Evolutionary conservation across 2,888 invertebrate species (phyloP).

Genomic region (Caenorhabditis sinica): DNA sequence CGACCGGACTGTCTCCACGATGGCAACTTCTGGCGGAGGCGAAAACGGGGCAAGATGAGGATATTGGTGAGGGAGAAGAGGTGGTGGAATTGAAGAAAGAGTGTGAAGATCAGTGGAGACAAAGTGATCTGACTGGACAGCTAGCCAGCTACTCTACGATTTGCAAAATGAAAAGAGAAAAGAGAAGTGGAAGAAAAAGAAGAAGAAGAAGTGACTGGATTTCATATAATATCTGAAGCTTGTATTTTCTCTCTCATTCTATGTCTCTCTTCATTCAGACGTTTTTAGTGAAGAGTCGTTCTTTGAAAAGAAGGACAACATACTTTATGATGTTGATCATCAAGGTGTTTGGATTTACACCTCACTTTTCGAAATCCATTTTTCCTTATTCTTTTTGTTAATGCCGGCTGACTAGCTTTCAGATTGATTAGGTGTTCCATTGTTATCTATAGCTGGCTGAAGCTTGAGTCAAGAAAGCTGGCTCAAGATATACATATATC

Average conservation of each 20-base stretch:
- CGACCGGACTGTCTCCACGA: conserved; percentile 56
- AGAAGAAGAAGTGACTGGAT: conserved; percentile 46
- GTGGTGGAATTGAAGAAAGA: conserved; percentile 7
- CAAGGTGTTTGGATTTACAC: conserved; percentile 33
- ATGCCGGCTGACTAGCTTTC: not conserved
- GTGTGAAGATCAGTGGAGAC: conserved; percentile 57
- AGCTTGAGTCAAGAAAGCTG: too few relatives aligned
- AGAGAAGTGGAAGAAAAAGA: conserved; percentile 40
- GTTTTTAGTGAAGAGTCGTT: conserved; percentile 39
- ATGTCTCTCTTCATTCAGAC: conserved; percentile 16
- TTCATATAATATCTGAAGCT: conserved; percentile 50
- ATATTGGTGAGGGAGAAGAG: conserved; percentile 1
- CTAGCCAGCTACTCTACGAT: conserved; percentile 49
- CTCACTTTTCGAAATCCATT: conserved; percentile 12
- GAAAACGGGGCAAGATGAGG: not conserved
- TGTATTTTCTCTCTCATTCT: conserved; percentile 32
- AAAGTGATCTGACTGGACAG: conserved; percentile 54
- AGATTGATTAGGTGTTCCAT: too few relatives aligned
- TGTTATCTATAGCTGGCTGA: too few relatives aligned
- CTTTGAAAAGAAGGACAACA: conserved; percentile 40
- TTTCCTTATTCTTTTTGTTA: not conserved
- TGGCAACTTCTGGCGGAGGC: conserved; percentile 39
- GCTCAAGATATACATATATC: too few relatives aligned
- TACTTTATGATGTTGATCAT: conserved; percentile 34
- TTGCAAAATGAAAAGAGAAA: conserved; percentile 53